Evolutionary conservation across 2,797 vertebrate genomes (phyloP).

Genomic region (Triplophysa bombifrons): DNA sequence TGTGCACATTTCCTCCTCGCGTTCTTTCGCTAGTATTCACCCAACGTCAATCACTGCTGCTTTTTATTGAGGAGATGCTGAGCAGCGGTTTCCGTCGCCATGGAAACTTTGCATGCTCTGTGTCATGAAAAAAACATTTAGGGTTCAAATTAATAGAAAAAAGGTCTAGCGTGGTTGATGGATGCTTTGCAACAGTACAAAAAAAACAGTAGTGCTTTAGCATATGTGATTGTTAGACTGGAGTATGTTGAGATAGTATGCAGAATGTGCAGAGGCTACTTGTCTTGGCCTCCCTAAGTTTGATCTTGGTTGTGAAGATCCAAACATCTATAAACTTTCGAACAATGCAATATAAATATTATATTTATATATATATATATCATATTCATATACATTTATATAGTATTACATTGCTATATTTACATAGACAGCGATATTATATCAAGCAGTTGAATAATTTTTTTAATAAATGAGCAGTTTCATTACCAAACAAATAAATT

Average conservation of each 20-base stretch:
- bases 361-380: too few relatives aligned
- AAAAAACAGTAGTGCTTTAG: conserved; percentile 32
- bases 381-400: too few relatives aligned
- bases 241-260: conserved; percentile 19
- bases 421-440: too few relatives aligned
- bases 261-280: not conserved
- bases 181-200: conserved; percentile 51
- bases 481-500: too few relatives aligned
- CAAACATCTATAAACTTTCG: too few relatives aligned
- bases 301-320: not conserved
- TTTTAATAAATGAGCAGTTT: too few relatives aligned
- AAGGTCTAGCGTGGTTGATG: conserved; percentile 51
- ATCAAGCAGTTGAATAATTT: too few relatives aligned
- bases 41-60: conserved; percentile 57
- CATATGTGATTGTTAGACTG: conserved; percentile 36
- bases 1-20: conserved; percentile 60
- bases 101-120: conserved; percentile 62
- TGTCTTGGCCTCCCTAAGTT: not conserved
- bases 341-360: too few relatives aligned
- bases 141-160: conserved; percentile 60
- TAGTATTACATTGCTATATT: too few relatives aligned
- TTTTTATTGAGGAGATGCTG: conserved; percentile 59
- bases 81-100: conserved; percentile 57
- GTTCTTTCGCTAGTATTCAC: conserved; percentile 60
- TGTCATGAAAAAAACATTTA: conserved; percentile 62